Evolutionary conservation across 2,888 invertebrate genomes (phyloP).

Genomic region (Caenorhabditis plicata): DNA sequence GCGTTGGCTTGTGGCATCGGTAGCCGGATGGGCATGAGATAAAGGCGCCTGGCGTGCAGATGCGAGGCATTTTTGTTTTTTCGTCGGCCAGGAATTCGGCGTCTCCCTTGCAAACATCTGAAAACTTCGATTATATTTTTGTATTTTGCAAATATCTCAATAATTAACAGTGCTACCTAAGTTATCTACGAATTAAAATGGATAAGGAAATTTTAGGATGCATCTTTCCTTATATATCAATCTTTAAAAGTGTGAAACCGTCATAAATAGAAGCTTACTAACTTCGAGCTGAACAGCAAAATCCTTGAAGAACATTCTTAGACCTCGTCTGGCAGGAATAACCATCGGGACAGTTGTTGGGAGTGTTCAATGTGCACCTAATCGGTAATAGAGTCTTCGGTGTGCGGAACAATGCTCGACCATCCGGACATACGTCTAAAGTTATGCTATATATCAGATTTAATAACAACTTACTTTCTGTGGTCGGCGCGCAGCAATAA

Average conservation of each 20-base stretch:
- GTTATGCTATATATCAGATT: background rate
- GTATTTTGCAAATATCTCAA: background rate
- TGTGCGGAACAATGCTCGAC: constrained; percentile 51
- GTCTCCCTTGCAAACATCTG: constrained; percentile 56
- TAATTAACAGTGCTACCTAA: background rate
- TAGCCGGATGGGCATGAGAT: constrained; percentile 57
- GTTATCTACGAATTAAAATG: too few species aligned
- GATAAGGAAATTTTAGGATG: too few species aligned
- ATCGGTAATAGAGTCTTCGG: constrained; percentile 49
- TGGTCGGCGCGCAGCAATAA: constrained; percentile 60
- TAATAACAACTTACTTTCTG: constrained; percentile 41
- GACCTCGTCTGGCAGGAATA: constrained; percentile 54
- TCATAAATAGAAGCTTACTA: background rate
- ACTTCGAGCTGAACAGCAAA: constrained; percentile 58
- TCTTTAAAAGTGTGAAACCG: background rate
- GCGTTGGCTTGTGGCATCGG: constrained; percentile 44
- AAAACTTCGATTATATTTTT: constrained; percentile 8
- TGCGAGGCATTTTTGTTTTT: constrained; percentile 55
- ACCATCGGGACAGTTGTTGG: constrained; percentile 53
- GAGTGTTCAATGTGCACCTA: constrained; percentile 53
- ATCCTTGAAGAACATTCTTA: constrained; percentile 55
- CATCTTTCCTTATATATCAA: too few species aligned
- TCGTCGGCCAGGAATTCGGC: constrained; percentile 58
- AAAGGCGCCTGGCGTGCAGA: constrained; percentile 59
- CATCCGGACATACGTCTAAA: constrained; percentile 60